A percentile compares a stretch with the other conserved stretches of the same genome.
Conservation (phyloP, 2,888 invertebrate species). For the Allophyes oxyacanthae region DNA sequence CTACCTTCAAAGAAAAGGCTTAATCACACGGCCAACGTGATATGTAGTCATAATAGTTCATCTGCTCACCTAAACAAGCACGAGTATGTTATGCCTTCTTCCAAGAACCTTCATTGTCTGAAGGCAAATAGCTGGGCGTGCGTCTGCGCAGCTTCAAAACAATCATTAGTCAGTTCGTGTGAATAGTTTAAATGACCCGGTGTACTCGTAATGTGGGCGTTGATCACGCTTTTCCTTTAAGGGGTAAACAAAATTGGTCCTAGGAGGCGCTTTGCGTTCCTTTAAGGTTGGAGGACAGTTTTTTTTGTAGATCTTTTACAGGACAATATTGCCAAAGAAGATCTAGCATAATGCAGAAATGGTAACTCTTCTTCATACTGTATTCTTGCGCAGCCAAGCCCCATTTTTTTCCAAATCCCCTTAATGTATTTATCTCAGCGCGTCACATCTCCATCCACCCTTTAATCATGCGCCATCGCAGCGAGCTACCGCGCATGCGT, state of each 20-base stretch:
- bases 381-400: no score
- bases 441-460: slow-evolving; percentile 17
- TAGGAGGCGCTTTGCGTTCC: slow-evolving; percentile 1
- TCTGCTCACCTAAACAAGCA: slow-evolving; percentile 6
- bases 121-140: slow-evolving; percentile 27
- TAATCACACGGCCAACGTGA: no score
- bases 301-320: no score
- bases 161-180: slow-evolving; percentile 50
- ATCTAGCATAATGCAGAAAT: no score
- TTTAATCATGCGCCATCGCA: slow-evolving; percentile 38
- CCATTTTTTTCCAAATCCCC: no score
- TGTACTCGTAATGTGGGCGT: slow-evolving; percentile 32
- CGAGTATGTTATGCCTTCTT: slow-evolving; percentile 11
- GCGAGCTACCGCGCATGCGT: slow-evolving; percentile 42
- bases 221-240: slow-evolving; percentile 22
- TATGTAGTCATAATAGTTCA: slow-evolving; percentile 4
- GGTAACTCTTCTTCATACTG: no score
- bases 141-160: slow-evolving; percentile 43
- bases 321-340: no score
- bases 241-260: slow-evolving; percentile 1
- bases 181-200: slow-evolving; percentile 39
- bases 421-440: slow-evolving; percentile 1
- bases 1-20: no score
- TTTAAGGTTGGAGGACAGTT: no score
- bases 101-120: slow-evolving; percentile 41